Evolutionary conservation across 2,888 invertebrate species (phyloP), one percentile per base, ranked within the genome.

Genomic region (Heteropelma amictum): DNA sequence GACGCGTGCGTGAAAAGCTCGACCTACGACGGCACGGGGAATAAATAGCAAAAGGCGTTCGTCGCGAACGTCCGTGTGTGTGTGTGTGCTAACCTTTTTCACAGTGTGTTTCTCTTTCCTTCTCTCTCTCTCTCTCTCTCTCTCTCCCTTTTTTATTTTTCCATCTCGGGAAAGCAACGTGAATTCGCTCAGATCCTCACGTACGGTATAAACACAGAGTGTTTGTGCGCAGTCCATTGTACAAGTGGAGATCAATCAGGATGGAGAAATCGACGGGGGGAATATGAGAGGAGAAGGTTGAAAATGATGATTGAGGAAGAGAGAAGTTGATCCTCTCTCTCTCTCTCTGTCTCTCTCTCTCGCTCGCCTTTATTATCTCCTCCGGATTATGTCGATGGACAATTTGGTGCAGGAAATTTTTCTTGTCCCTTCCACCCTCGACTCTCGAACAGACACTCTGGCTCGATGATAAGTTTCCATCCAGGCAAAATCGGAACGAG

Each of bases 1-100:
- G 77, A 78, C 80, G 80, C 77, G 78, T 75, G 77, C 77, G 79
- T 76, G 17, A n/a, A 38, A 49, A 35, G 73, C 78, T 72, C 69
- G 61, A 28, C 45, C 58, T 60, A 69, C 77, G 53, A 56, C 64
- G 74, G 28, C 54, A 42, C 63, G 60, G 69, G n/a, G 69, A 63
- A 70, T 71, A 76, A 72, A 72, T 40, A 38, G 64, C 76, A 72
- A 77, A 78, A 77, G 79, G 78, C 78, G 77, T 77, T 78, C 58
- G 68, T 51, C 78, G 77, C 78, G 76, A 23, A 60, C 47, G 40
- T 3, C 30, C 1, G 19, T n/a, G n/a, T 28, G 72, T 68, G 64
- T 72, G 53, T 68, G 65, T 60, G 71, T 51, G 60, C 33, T 40
- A 26, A 42, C 61, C 63, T 71, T 64, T 72, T 77, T 63, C 45